Conservation (phyloP, 2,888 invertebrate genomes). For the Hydraecia micacea region DNA sequence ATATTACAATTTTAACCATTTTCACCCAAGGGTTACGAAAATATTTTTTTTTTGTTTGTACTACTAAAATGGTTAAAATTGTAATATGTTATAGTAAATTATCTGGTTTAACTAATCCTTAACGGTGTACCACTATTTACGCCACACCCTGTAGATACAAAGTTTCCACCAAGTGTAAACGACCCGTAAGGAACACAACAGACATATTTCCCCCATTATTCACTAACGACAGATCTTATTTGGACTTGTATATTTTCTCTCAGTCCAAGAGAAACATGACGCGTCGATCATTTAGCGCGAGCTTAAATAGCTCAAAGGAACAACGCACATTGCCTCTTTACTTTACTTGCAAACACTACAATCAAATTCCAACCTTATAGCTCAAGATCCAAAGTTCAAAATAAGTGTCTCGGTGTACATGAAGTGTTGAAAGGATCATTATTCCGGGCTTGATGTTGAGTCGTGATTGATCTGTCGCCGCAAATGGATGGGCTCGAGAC, state of each 20-base stretch:
- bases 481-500: constrained; percentile 65
- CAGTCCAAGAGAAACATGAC: constrained; percentile 59
- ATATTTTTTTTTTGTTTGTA: too few species aligned
- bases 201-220: constrained; percentile 60
- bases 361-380: constrained; percentile 8
- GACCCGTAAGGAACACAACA: constrained; percentile 44
- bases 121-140: too few species aligned
- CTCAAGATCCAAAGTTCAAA: constrained; percentile 16
- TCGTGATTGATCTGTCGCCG: constrained; percentile 73
- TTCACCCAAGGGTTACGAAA: too few species aligned
- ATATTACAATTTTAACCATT: too few species aligned
- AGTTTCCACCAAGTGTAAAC: constrained; percentile 26
- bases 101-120: too few species aligned
- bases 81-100: too few species aligned
- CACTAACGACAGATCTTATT: constrained; percentile 59
- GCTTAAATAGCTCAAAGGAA: constrained; percentile 72
- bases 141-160: too few species aligned
- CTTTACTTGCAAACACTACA: constrained; percentile 23
- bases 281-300: constrained; percentile 68
- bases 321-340: constrained; percentile 65
- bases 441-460: constrained; percentile 67
- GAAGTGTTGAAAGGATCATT: constrained; percentile 72
- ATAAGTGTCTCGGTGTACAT: constrained; percentile 37
- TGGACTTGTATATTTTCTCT: constrained; percentile 62
- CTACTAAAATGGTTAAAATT: too few species aligned